These are phyloP conservation scores for Pangasianodon hypophthalmus DNA, from an alignment of 2,113 vertebrate genomes.

Conservation along the genomic window DNA sequence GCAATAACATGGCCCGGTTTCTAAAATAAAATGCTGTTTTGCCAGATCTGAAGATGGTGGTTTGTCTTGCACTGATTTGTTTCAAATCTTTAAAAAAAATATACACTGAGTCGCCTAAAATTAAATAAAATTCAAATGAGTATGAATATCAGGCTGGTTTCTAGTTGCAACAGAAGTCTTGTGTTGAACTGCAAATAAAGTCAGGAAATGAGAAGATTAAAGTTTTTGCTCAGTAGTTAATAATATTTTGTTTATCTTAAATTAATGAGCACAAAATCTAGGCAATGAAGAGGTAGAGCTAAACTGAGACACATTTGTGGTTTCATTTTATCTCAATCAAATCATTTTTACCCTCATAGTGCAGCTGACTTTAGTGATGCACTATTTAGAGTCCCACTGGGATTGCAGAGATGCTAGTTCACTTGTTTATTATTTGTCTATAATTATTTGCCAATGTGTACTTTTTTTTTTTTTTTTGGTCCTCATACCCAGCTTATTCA, in stretches of 20 bases:
- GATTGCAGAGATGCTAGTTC: neutral
- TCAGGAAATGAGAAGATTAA: neutral
- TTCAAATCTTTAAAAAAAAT: neutral
- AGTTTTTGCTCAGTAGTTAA: neutral
- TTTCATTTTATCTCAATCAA: neutral
- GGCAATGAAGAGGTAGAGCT: neutral
- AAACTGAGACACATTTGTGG: neutral
- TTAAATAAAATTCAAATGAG: neutral
- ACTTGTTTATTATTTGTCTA: neutral
- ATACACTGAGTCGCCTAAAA: neutral
- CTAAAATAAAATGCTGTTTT: neutral
- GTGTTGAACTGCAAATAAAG: neutral
- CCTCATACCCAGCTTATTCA: neutral
- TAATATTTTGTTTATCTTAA: neutral
- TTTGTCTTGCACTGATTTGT: neutral
- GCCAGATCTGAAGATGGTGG: neutral
- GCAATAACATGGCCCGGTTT: too few relatives aligned
- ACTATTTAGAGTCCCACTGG: neutral
- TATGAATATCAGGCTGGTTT: neutral
- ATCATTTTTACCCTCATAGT: neutral
- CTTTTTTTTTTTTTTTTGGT: neutral
- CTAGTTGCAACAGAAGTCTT: too few relatives aligned
- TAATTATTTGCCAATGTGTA: neutral
- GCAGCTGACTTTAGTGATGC: neutral
- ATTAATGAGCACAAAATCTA: neutral